Conservation (phyloP, 2,113 vertebrate genomes). For the Carettochelys insculpta region DNA sequence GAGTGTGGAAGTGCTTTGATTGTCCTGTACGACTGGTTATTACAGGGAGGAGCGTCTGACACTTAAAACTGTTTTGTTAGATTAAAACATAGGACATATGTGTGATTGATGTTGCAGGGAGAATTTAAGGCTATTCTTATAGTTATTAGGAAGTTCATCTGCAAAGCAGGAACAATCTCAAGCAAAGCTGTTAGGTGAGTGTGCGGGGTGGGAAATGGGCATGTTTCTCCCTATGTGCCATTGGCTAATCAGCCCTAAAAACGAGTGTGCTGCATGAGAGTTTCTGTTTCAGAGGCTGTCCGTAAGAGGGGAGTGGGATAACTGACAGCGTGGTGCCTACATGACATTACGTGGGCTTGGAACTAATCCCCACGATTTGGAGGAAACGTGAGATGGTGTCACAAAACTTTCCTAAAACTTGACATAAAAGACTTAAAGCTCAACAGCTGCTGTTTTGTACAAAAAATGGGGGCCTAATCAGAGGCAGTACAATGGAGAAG, state of each 20-base stretch:
- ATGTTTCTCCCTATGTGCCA: background rate
- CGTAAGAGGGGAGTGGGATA: background rate
- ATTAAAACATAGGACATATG: background rate
- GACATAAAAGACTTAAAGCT: slow-evolving; percentile 76
- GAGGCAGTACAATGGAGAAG: slow-evolving; percentile 34
- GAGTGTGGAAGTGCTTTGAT: background rate
- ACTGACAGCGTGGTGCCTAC: slow-evolving; percentile 45
- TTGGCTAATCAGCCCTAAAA: background rate
- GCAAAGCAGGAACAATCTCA: background rate
- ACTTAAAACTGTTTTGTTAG: background rate
- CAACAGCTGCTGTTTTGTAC: slow-evolving; percentile 79
- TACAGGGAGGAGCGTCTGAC: background rate
- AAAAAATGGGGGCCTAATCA: slow-evolving; percentile 69
- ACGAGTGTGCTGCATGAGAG: background rate
- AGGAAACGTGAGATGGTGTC: slow-evolving; percentile 77
- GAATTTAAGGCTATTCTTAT: background rate
- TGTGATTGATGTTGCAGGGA: background rate
- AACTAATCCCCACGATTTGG: slow-evolving; percentile 78
- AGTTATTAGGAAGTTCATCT: background rate
- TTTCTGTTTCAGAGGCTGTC: slow-evolving; percentile 47
- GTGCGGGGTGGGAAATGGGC: background rate
- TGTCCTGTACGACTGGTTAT: background rate
- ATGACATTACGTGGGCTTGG: slow-evolving; percentile 58
- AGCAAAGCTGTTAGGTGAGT: background rate
- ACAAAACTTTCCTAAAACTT: slow-evolving; percentile 81